A percentile compares a stretch with the other conserved stretches of the same genome.
Conservation (phyloP, 30 jellyfish, hydroid and myxozoan genomes). For the Haliclystus octoradiatus region DNA sequence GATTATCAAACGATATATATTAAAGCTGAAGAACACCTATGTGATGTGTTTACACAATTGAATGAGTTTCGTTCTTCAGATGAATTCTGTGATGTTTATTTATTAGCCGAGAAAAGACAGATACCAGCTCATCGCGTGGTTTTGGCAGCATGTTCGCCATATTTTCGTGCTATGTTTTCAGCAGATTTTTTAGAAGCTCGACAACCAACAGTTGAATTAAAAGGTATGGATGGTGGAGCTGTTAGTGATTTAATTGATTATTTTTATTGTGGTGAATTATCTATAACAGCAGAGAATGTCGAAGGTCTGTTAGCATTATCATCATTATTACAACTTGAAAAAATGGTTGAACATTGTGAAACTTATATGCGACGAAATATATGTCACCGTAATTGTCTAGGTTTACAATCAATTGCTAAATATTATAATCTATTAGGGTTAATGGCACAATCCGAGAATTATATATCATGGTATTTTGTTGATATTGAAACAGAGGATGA, state of each 20-base stretch:
- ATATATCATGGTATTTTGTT: conserved; percentile 78
- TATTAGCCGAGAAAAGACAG: conserved; percentile 42
- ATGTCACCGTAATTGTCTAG: conserved; percentile 61
- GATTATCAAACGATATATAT: not conserved
- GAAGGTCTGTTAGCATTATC: conserved; percentile 67
- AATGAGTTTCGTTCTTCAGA: conserved; percentile 75
- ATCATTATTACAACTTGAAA: conserved; percentile 44
- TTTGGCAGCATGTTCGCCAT: conserved; percentile 92
- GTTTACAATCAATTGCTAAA: conserved; percentile 61
- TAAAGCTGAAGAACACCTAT: not conserved
- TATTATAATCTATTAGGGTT: conserved; percentile 55
- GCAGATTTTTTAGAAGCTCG: conserved; percentile 68
- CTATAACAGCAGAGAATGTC: conserved; percentile 38
- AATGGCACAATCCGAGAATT: conserved; percentile 64
- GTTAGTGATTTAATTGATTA: conserved; percentile 58
- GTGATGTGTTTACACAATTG: conserved; percentile 7
- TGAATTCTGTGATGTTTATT: conserved; percentile 77
- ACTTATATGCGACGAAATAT: conserved; percentile 78
- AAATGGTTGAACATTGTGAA: conserved; percentile 52
- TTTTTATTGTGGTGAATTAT: conserved; percentile 61
- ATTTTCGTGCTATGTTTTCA: conserved; percentile 87
- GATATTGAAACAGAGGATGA: conserved; percentile 69
- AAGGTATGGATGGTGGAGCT: conserved; percentile 69
- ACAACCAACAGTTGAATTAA: conserved; percentile 43
- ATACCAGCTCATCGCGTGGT: conserved; percentile 87